Percentiles rank a stretch among this genome's conserved stretches.
Conservation (phyloP, 2,113 vertebrate species). For the Shinisaurus crocodilurus region DNA sequence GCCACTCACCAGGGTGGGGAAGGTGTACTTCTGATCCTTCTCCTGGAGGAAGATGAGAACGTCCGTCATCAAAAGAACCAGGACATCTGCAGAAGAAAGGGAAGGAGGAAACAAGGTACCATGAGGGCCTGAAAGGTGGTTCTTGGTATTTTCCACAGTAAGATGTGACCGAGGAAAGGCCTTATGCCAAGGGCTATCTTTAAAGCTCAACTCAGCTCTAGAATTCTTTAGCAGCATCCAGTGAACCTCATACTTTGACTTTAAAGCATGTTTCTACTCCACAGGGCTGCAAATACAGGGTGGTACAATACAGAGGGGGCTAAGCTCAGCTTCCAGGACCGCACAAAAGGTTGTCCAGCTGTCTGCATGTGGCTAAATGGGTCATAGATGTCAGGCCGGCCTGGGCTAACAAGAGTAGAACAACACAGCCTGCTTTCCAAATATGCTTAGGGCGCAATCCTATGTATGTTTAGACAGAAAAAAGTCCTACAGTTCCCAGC, state of each 20-base stretch:
- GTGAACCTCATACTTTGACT: background rate
- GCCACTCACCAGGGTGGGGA: constrained; percentile 85
- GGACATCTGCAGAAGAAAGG: constrained; percentile 77
- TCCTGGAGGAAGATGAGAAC: constrained; percentile 92
- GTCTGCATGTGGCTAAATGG: background rate
- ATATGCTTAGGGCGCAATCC: background rate
- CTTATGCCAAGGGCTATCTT: background rate
- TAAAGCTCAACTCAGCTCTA: background rate
- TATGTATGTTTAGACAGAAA: no score
- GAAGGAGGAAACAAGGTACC: background rate
- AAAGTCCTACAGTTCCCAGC: no score
- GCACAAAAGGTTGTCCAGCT: no score
- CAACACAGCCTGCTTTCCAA: background rate
- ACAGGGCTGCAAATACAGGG: background rate
- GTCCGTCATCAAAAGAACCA: constrained; percentile 91
- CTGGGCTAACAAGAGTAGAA: background rate
- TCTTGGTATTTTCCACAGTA: background rate
- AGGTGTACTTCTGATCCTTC: constrained; percentile 93
- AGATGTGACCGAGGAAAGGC: background rate
- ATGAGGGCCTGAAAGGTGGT: background rate
- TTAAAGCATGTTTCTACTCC: background rate
- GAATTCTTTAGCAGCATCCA: background rate
- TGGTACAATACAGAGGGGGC: background rate
- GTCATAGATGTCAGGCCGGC: no score
- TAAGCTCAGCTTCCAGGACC: background rate